phyloP scores from a whole-genome alignment of 2,888 invertebrate species.

The Ceramica pisi region DNA sequence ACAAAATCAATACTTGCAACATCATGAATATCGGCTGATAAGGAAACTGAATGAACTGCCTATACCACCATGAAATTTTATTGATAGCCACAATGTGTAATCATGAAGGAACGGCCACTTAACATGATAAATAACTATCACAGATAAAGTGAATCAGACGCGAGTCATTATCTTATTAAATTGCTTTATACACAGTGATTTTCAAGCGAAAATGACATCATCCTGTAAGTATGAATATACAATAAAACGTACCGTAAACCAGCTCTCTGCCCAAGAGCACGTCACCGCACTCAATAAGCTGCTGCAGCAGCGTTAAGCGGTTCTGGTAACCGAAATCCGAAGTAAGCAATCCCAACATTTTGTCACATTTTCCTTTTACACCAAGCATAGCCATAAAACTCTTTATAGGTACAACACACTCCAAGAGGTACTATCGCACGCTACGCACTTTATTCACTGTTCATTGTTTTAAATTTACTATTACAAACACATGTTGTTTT shows the following conservation, averaged over 20 bases:
- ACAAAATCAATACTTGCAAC: constrained; percentile 14
- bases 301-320: constrained; percentile 84
- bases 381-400: constrained; percentile 35
- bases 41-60: constrained; percentile 13
- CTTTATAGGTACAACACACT: constrained; percentile 18
- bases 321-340: constrained; percentile 86
- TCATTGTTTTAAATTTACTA: constrained; percentile 58
- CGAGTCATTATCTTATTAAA: constrained; percentile 16
- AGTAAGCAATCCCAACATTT: constrained; percentile 86
- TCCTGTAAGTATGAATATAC: background rate
- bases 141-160: constrained; percentile 26
- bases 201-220: constrained; percentile 9
- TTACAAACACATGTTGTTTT: constrained; percentile 75
- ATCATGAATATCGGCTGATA: constrained; percentile 14
- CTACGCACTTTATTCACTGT: constrained; percentile 36
- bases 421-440: constrained; percentile 28
- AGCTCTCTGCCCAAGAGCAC: constrained; percentile 81
- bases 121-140: constrained; percentile 30
- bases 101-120: constrained; percentile 28
- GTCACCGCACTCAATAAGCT: constrained; percentile 87
- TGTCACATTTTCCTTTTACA: constrained; percentile 64
- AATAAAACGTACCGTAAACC: constrained; percentile 76
- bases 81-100: constrained; percentile 10
- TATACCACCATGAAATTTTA: constrained; percentile 17
- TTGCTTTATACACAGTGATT: constrained; percentile 17